phyloP scores from a whole-genome alignment of 2,797 vertebrate species.

The Danionella dracula region DNA sequence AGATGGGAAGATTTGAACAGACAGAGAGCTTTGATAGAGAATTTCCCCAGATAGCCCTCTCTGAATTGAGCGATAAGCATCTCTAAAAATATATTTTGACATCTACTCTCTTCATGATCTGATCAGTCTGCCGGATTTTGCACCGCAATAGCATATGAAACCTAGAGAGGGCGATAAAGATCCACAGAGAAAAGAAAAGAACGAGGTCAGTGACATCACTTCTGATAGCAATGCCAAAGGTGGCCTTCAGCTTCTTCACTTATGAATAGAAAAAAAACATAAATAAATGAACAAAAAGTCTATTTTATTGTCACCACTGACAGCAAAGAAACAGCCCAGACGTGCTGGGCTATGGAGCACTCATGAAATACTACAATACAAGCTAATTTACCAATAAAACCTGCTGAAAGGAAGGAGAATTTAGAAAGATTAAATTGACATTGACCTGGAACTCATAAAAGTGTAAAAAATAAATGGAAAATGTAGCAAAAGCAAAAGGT shows the following conservation, averaged over 20 bases:
- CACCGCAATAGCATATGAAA: slow-evolving; percentile 33
- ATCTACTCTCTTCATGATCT: neutral
- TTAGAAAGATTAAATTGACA: neutral
- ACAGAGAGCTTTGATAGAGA: neutral
- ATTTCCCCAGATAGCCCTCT: neutral
- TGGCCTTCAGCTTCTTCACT: slow-evolving; percentile 28
- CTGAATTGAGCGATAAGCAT: slow-evolving; percentile 2
- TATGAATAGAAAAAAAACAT: slow-evolving; percentile 5
- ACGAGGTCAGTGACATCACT: slow-evolving; percentile 15
- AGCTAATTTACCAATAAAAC: neutral
- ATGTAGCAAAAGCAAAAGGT: neutral
- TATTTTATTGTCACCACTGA: neutral
- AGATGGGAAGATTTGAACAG: neutral
- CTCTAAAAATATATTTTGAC: slow-evolving; percentile 6
- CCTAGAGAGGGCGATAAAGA: slow-evolving; percentile 64
- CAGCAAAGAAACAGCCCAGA: neutral
- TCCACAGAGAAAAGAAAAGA: slow-evolving; percentile 34
- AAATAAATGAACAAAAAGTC: slow-evolving; percentile 15
- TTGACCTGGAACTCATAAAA: neutral
- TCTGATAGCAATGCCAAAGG: slow-evolving; percentile 28
- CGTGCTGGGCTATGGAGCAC: neutral
- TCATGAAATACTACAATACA: slow-evolving; percentile 15
- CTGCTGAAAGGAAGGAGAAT: neutral
- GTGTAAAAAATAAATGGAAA: neutral
- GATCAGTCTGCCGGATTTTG: neutral